Base-by-base conservation (phyloP, 2,797 vertebrate genomes). In the Eutrigla gurnardus region DNA sequence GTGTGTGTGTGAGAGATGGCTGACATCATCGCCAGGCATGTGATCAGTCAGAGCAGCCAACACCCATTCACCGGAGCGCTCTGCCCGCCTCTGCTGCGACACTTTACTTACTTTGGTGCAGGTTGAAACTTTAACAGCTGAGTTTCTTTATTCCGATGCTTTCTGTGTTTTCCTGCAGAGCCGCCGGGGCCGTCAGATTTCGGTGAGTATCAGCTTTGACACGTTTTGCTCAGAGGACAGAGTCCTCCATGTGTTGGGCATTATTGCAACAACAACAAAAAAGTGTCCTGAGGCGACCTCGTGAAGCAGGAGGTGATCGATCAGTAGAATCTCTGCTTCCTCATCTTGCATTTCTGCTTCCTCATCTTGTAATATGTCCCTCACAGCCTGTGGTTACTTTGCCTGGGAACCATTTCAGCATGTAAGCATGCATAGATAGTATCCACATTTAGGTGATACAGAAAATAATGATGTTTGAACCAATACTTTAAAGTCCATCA, bases 31-130 rank as follows among this genome's bases (percentile, higher is more conserved):
- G 35, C 35, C 39, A 67, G 53, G 35, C 78, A 78, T 81, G 80
- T 85, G 80, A 85, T 76, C 65, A 80, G 58, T 82, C 67, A 60
- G 37, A 53, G 73, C 49, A 77, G 88, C 81, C 88, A 90, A 88
- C 91, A 89, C 89, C 91, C 85, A 81, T 71, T 8, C 17, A 80
- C n/a, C 12, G 11, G 46, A 60, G 6, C 73, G 0, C 58, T n/a
- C 2, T 46, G 36, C 18, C 12, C 17, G 3, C 50, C 40, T 12
- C 32, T 18, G 0, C 10, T 3, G n/a, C 36, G n/a, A 45, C 8
- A 35, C 43, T 46, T 25, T 25, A 25, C 25, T 25, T 1, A 25
- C 25, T 25, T 25, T 0, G n/a, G 54, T 52, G 12, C 43, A 9
- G 11, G 3, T 46, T 43, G 7, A 49, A 45, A 33, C 35, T 15